A percentile compares a stretch with the other conserved stretches of the same genome.
Conservation (phyloP, 2,797 vertebrate species). For the Esox lucius region DNA sequence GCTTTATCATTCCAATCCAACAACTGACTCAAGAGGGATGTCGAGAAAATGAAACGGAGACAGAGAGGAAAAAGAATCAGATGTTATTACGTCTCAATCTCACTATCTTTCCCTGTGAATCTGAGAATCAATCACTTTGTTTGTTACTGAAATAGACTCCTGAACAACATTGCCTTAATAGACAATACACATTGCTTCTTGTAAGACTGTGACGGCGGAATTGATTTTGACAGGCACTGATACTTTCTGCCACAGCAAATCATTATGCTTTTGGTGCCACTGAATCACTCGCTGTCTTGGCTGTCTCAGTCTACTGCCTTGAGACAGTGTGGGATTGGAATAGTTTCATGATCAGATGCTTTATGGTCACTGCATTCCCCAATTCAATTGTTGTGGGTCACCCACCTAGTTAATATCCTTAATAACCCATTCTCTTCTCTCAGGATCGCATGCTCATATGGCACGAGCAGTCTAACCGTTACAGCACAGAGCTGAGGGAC, state of each 20-base stretch:
- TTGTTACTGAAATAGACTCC: slow-evolving; percentile 7
- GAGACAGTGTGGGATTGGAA: not conserved
- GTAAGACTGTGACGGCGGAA: not conserved
- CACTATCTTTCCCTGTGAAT: not conserved
- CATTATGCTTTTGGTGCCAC: not conserved
- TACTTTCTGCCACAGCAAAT: not conserved
- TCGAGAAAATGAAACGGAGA: slow-evolving; percentile 41
- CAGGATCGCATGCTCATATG: slow-evolving; percentile 91
- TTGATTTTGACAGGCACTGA: not conserved
- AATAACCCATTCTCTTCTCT: slow-evolving; percentile 10
- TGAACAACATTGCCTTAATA: not conserved
- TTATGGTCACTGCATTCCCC: not conserved
- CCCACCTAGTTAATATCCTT: not conserved
- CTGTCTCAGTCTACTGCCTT: not conserved
- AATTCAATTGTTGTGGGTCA: not conserved
- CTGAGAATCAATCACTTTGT: slow-evolving; percentile 19
- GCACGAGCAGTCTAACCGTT: slow-evolving; percentile 88
- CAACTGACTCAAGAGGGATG: slow-evolving; percentile 33
- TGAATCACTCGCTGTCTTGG: not conserved
- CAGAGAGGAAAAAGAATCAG: slow-evolving; percentile 1
- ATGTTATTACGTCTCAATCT: slow-evolving; percentile 50
- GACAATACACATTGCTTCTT: not conserved
- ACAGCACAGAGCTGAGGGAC: slow-evolving; percentile 84
- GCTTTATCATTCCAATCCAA: slow-evolving; percentile 53
- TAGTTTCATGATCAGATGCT: not conserved